Percentiles rank a stretch among this genome's conserved stretches.
Conservation (phyloP, 2,113 vertebrate genomes). For the Gallinago paraguaiae region DNA sequence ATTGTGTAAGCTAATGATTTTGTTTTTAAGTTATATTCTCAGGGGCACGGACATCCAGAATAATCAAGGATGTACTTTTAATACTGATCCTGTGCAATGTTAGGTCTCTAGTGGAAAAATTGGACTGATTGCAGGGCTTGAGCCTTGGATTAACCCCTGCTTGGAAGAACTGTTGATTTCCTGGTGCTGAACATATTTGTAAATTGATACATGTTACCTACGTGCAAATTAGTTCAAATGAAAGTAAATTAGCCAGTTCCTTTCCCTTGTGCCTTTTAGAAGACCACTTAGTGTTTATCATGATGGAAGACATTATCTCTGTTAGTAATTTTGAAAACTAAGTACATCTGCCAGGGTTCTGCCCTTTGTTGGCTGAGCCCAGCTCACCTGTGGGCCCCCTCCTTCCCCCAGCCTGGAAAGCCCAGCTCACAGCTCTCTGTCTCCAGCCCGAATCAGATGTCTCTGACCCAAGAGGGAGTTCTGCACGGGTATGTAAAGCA, state of each 20-base stretch:
- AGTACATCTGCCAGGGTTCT: neutral
- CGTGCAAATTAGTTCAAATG: constrained; percentile 2
- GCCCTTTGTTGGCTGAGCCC: neutral
- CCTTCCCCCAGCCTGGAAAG: neutral
- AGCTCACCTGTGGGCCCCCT: neutral
- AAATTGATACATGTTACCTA: neutral
- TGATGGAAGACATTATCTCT: constrained; percentile 1
- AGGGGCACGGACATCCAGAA: neutral
- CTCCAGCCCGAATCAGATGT: neutral
- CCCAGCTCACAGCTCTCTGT: neutral
- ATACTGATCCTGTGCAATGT: neutral
- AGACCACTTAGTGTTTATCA: neutral
- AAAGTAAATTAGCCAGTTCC: constrained; percentile 17
- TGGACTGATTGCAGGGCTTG: neutral
- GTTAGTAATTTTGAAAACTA: neutral
- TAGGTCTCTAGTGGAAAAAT: neutral
- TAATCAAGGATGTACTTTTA: constrained; percentile 26
- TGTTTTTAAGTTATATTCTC: constrained; percentile 53
- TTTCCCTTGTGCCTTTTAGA: neutral
- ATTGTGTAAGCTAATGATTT: constrained; percentile 46
- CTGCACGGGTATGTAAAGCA: neutral
- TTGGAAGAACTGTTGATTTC: constrained; percentile 6
- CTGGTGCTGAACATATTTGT: neutral
- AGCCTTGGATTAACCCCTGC: constrained; percentile 24
- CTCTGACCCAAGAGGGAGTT: neutral